phyloP scores from a whole-genome alignment of 2,113 vertebrate species.

The Chrysemys picta region DNA sequence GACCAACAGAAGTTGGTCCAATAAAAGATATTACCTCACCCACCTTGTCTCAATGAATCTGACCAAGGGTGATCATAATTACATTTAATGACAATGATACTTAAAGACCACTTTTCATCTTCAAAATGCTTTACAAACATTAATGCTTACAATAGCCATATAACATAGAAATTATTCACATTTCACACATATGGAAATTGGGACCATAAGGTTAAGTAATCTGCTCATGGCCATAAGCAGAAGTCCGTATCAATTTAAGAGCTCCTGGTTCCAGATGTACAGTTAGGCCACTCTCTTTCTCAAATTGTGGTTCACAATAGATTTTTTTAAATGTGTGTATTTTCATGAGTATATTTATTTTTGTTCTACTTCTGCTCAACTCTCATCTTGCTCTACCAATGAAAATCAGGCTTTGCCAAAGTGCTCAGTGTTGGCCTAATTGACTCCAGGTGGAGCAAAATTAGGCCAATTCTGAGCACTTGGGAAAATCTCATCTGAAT shows the following conservation, averaged over 20 bases:
- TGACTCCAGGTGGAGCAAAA: no score
- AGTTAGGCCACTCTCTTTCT: neutral
- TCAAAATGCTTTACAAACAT: neutral
- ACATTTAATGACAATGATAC: no score
- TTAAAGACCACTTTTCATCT: neutral
- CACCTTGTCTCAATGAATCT: no score
- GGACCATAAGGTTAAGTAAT: neutral
- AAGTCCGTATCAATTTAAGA: fast-evolving
- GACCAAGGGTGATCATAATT: no score
- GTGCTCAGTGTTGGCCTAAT: neutral
- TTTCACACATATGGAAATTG: fast-evolving
- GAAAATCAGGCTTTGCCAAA: neutral
- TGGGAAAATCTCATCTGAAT: no score
- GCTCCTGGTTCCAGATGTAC: neutral
- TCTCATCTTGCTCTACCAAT: neutral
- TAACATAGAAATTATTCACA: fast-evolving
- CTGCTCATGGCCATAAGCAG: fast-evolving
- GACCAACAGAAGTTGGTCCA: no score
- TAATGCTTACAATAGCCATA: fast-evolving
- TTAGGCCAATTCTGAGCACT: no score
- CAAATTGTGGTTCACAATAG: fast-evolving
- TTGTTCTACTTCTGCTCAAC: neutral
- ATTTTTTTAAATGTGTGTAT: neutral
- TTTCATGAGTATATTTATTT: neutral
- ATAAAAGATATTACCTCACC: no score